Percentiles rank a stretch among this genome's conserved stretches.
Conservation (phyloP, 1,140 invertebrate genomes). For the Eumeta japonica region DNA sequence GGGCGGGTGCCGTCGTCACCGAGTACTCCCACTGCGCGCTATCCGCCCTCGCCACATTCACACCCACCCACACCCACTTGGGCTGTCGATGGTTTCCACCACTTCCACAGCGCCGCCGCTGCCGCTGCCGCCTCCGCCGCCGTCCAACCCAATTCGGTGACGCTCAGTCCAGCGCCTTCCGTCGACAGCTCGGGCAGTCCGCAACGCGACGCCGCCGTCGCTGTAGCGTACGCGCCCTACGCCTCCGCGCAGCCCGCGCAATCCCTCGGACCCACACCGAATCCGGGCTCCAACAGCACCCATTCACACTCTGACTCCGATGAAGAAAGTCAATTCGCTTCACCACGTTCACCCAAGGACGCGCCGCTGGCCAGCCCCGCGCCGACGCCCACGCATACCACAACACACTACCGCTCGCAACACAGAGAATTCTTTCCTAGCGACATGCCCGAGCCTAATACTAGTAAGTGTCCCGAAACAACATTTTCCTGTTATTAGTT, state of each 20-base stretch:
- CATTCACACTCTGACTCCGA: constrained; percentile 77
- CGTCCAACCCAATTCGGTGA: constrained; percentile 79
- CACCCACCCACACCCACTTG: constrained; percentile 78
- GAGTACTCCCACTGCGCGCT: constrained; percentile 78
- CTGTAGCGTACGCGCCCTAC: constrained; percentile 77
- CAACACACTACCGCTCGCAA: constrained; percentile 47
- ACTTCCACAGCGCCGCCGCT: constrained; percentile 64
- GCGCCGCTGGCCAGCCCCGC: constrained; percentile 40
- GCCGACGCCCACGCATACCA: constrained; percentile 38
- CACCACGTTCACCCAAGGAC: constrained; percentile 48
- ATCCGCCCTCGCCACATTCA: constrained; percentile 72
- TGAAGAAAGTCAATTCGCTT: constrained; percentile 62
- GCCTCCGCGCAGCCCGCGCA: constrained; percentile 33
- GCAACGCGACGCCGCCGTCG: constrained; percentile 69
- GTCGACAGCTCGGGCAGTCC: constrained; percentile 85
- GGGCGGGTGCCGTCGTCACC: constrained; percentile 80
- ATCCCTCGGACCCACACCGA: constrained; percentile 33
- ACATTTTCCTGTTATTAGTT: background rate
- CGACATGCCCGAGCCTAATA: constrained; percentile 76
- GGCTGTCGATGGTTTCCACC: constrained; percentile 61
- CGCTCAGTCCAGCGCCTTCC: constrained; percentile 84
- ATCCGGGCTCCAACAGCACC: constrained; percentile 68
- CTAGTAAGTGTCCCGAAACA: constrained; percentile 63
- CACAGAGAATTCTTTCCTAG: constrained; percentile 71
- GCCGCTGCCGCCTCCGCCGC: constrained; percentile 68